Evolutionary conservation across 2,797 vertebrate genomes (phyloP), one percentile per base, ranked within the genome.

Genomic region (Acipenser oxyrinchus): DNA sequence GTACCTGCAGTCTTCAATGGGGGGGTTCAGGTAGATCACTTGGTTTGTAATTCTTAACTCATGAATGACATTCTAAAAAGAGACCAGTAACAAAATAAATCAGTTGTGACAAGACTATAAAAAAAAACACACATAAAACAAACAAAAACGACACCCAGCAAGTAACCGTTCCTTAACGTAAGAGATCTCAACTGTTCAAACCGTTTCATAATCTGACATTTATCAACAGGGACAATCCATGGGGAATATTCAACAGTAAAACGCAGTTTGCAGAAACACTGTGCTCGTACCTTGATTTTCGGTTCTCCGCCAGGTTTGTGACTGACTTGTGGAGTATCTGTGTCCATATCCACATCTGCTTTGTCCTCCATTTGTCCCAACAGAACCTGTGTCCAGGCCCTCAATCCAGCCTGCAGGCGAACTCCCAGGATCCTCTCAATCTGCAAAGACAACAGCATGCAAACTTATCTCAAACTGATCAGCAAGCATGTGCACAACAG

Each of bases 331-430:
- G 96, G 97, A 48, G 95, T 93, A 15, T 99, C 97, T 1, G 97
- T 99, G 76, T 99, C 97, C 96, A 99, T 99, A 81, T 99, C 97
- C 57, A 99, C 96, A 74, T 99, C 97, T 58, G 96, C 95, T 81
- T 94, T 98, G 78, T 99, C 97, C 72, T 99, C 96, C 51, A 90
- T 88, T 76, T 96, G 95, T 50, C 97, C 96, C 51, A 93, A 89
- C 9, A 99, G 94, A n/a, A 97, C 96, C 74, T 96, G 96, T 1
- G 96, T 99, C 97, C 97, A 99, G 3, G 97, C 92, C 69, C 94
- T 91, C 6, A 99, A 89, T 1, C 96, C 96, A 7, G 95, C 96
- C 83, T 99, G 96, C 48, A 99, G 86, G 75, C 97, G 95, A 69
- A 97, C 95, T 49, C 96, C 97, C 57, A 99, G 76, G 66, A 99